Base-by-base conservation (phyloP, 2,797 vertebrate genomes). In the Enteromius thamalakanensis region DNA sequence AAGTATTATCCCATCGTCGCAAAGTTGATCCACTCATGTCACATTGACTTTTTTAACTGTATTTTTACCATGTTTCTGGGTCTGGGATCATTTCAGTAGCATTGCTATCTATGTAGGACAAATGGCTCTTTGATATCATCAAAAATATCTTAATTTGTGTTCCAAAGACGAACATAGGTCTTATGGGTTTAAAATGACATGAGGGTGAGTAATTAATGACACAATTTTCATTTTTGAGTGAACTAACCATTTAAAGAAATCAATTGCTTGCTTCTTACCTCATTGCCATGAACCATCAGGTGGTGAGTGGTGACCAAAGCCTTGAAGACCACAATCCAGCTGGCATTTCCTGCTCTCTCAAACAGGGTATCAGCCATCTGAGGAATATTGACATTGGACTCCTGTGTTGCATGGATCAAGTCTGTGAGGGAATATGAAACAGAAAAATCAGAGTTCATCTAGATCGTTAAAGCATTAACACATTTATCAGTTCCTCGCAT, bases 241-340 rank as follows among this genome's bases (percentile, higher is more conserved):
- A 40, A 40, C 37, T 1, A 40, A 40, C 37, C 37, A 7, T 40
- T 17, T 51, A 47, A 11, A 23, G 11, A 4, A 23, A 75, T 55
- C 32, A 58, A 34, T 14, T 37, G 34, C 23, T 58, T 70, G 78
- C 15, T 49, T 74, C 80, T 94, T 89, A 99, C 98, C 97, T 99
- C 98, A 37, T 99, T 99, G 77, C 98, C 97, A 26, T 97, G 95
- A 90, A 98, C 97, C 98, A 99, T 99, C 88, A 99, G 95, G 91
- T 99, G 97, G 90, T 99, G 98, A 67, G 98, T 99, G 83, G 98
- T 95, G 91, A 98, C 96, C 94, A 99, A 96, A 77, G 98, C 98
- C 93, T 99, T 99, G 93, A 98, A 99, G 76, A 99, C 98, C 29
- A 99, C 98, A 90, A 99, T 96, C 98, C 98, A 99, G 96, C 98